Conservation (phyloP, 2,113 vertebrate genomes). For the Percopsis transmontana region DNA sequence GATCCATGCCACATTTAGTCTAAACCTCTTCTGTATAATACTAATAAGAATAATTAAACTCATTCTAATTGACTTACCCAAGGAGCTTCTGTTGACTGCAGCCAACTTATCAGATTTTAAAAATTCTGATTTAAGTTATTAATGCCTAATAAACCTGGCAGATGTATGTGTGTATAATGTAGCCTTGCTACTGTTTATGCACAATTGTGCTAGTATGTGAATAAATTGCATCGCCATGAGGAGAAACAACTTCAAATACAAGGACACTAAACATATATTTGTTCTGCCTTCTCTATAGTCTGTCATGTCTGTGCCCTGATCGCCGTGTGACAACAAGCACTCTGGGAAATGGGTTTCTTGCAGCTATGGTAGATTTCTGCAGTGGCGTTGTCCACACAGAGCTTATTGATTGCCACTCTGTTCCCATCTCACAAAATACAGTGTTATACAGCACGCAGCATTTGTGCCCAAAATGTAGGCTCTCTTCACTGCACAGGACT, state of each 20-base stretch:
- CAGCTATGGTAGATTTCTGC: constrained; percentile 38
- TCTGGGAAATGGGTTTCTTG: constrained; percentile 47
- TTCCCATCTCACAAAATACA: constrained; percentile 23
- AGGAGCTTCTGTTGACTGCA: constrained; percentile 22
- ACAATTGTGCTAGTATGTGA: constrained; percentile 9
- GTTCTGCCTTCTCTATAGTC: constrained; percentile 26
- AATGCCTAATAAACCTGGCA: constrained; percentile 7
- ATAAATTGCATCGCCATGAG: constrained; percentile 46
- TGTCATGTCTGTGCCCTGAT: constrained; percentile 20
- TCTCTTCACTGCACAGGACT: constrained; percentile 22
- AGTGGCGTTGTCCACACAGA: constrained; percentile 21
- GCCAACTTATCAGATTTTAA: constrained; percentile 25
- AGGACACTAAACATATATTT: constrained; percentile 59
- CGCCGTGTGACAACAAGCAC: constrained; percentile 19
- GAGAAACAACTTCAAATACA: constrained; percentile 69
- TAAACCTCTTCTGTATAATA: too few species aligned
- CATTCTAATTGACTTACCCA: too few species aligned
- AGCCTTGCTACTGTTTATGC: neutral
- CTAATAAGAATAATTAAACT: too few species aligned
- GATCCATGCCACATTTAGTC: too few species aligned
- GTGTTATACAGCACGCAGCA: neutral
- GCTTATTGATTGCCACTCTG: constrained; percentile 41
- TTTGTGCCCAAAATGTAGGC: neutral
- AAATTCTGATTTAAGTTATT: constrained; percentile 46
- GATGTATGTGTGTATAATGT: neutral